A percentile compares a stretch with the other conserved stretches of the same genome.
Evolutionary conservation across 2,888 invertebrate species (phyloP).

Genomic region (Agapetus fuscipes): DNA sequence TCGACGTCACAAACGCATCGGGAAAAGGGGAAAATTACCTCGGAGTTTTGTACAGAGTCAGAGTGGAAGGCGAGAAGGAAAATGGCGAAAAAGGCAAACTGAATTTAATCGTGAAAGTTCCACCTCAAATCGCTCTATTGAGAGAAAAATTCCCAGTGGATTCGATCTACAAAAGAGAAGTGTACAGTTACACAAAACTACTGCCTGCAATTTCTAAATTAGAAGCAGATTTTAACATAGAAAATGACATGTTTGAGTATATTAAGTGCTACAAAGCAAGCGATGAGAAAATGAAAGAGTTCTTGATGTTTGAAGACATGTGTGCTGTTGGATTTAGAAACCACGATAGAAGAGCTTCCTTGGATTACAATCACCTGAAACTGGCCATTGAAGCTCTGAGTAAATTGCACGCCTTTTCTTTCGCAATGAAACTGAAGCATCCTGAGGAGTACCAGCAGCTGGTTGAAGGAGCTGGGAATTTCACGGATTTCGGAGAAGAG

Average conservation of each 20-base stretch:
- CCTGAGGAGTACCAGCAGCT: neutral
- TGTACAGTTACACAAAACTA: neutral
- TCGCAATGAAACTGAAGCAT: neutral
- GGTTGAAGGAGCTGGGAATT: neutral
- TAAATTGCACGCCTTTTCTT: neutral
- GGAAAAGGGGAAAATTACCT: constrained; percentile 1
- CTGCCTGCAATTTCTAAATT: neutral
- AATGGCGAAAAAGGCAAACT: neutral
- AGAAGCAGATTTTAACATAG: neutral
- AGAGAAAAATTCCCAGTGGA: neutral
- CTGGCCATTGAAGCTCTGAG: neutral
- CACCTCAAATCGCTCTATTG: neutral
- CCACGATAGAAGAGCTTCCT: neutral
- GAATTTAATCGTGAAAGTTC: constrained; percentile 2
- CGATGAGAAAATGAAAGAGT: neutral
- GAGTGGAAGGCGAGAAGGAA: neutral
- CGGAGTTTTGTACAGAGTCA: neutral
- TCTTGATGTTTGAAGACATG: constrained; percentile 1
- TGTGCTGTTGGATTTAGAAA: neutral
- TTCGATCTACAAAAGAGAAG: neutral
- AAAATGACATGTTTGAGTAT: neutral
- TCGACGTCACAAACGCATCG: neutral
- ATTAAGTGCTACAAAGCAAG: neutral
- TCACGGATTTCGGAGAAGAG: neutral
- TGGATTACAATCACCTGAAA: constrained; percentile 1